A percentile compares a stretch with the other conserved stretches of the same genome.
Conservation (phyloP, 2,113 vertebrate genomes). For the Cebus imitator region DNA sequence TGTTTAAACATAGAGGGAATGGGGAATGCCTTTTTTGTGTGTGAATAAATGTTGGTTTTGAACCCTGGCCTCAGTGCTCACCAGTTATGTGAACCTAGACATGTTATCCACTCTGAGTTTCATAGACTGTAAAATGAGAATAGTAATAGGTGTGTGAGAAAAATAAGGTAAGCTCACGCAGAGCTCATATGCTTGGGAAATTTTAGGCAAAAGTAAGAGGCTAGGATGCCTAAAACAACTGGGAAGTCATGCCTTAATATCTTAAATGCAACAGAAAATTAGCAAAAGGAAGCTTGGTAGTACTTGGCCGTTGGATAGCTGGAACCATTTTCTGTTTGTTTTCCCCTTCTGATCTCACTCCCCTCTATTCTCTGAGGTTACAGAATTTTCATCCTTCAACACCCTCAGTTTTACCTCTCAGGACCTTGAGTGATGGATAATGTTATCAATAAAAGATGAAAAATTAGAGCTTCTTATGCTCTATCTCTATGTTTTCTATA, state of each 20-base stretch:
- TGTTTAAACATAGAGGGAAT: neutral
- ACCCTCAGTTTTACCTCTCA: neutral
- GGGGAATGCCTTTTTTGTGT: neutral
- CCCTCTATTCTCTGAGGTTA: neutral
- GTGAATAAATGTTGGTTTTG: neutral
- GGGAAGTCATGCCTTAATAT: slow-evolving; percentile 13
- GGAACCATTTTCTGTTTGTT: neutral
- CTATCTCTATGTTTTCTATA: neutral
- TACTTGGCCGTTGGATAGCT: neutral
- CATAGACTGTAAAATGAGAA: too few species aligned
- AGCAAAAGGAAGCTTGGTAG: neutral
- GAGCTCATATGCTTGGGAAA: neutral
- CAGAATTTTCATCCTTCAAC: neutral
- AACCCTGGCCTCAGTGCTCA: too few species aligned
- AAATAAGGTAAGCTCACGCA: neutral
- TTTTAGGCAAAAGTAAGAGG: neutral
- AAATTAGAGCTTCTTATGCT: slow-evolving; percentile 26
- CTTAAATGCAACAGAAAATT: neutral
- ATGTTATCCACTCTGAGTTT: too few species aligned
- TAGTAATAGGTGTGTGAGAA: too few species aligned
- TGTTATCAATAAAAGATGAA: slow-evolving; percentile 39
- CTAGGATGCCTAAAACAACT: slow-evolving; percentile 12
- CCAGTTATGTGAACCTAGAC: too few species aligned
- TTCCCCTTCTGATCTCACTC: slow-evolving; percentile 1
- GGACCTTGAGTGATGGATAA: neutral